Evolutionary conservation across 2,797 vertebrate species (phyloP).

Genomic region (Eulemur coronatus): DNA sequence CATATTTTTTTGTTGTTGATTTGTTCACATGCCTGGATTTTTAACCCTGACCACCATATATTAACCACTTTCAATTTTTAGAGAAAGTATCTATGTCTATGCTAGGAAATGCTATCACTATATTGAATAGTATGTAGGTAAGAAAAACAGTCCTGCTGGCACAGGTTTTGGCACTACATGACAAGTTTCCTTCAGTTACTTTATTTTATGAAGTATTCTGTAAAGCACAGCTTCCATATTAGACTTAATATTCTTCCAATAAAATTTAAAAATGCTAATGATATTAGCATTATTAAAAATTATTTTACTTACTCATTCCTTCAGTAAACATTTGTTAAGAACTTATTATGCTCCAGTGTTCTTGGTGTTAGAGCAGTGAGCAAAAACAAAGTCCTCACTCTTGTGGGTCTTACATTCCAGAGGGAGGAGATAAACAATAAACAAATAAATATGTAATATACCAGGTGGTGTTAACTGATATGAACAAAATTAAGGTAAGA

Average conservation of each 20-base stretch:
- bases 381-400: neutral
- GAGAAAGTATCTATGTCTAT: neutral
- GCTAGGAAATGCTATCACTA: neutral
- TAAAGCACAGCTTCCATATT: neutral
- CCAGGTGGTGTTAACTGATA: neutral
- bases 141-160: neutral
- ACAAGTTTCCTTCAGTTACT: neutral
- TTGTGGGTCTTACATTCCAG: neutral
- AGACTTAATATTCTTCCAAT: neutral
- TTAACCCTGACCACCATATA: neutral
- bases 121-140: neutral
- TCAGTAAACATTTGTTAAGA: slow-evolving; percentile 7
- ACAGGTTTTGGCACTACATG: neutral
- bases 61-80: neutral
- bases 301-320: neutral
- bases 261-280: neutral
- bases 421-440: neutral
- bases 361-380: neutral
- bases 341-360: neutral
- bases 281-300: neutral
- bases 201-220: neutral
- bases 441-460: neutral
- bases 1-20: neutral
- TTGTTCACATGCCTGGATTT: neutral
- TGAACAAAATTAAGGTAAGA: neutral